A percentile compares a stretch with the other conserved stretches of the same genome.
phyloP scores from a whole-genome alignment of 1,140 invertebrate genomes.

The Subanguina moxae region DNA sequence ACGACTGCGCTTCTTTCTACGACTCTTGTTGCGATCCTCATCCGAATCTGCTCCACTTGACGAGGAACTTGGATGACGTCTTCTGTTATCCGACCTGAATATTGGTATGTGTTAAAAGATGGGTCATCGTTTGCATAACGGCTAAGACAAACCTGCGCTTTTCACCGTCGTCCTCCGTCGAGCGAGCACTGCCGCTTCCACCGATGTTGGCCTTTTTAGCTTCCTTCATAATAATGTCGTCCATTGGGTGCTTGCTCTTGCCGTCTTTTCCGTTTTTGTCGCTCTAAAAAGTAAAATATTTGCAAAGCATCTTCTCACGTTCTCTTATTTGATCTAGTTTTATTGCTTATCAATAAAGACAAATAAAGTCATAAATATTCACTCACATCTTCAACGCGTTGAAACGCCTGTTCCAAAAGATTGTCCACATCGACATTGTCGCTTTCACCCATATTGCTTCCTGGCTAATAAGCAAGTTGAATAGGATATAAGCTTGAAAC shows the following conservation, averaged over 20 bases:
- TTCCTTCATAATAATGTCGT: constrained; percentile 32
- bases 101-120: neutral
- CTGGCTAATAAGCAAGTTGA: neutral
- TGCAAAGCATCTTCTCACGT: no score
- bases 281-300: constrained; percentile 20
- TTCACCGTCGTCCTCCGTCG: no score
- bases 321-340: no score
- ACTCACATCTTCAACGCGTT: constrained; percentile 29
- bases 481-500: no score
- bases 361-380: no score
- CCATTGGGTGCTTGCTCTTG: constrained; percentile 14
- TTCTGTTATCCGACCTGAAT: neutral
- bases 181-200: neutral
- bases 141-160: no score
- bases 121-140: neutral
- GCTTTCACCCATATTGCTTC: no score
- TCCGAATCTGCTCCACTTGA: constrained; percentile 1
- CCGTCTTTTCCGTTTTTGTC: constrained; percentile 25
- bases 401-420: constrained; percentile 35
- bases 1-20: constrained; percentile 18
- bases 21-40: constrained; percentile 17
- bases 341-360: no score
- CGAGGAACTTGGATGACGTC: neutral
- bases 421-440: constrained; percentile 27
- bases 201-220: constrained; percentile 30